Conservation (phyloP, 2,888 invertebrate species). For the Microctonus aethiopoides region DNA sequence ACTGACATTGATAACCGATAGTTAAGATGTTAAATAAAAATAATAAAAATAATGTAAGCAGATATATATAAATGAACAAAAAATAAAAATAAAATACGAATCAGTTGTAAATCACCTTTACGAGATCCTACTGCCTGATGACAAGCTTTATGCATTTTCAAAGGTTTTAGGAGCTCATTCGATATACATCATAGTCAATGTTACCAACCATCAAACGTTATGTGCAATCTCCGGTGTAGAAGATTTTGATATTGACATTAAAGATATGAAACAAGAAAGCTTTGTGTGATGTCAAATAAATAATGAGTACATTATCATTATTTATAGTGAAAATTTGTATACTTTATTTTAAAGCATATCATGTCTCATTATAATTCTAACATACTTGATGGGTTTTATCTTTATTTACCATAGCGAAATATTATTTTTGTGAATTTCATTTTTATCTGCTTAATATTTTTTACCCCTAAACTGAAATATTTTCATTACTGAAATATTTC, state of each 20-base stretch:
- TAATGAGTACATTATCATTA: not conserved
- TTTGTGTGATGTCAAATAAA: conserved; percentile 4
- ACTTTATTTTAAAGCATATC: not conserved
- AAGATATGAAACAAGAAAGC: not conserved
- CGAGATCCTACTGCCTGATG: not conserved
- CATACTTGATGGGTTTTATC: not conserved
- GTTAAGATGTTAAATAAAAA: not conserved
- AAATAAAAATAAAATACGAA: not conserved
- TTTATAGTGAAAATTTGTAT: not conserved
- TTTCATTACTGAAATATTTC: not conserved
- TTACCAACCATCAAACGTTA: conserved; percentile 27
- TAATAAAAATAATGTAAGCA: not conserved
- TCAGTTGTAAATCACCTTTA: conserved; percentile 7
- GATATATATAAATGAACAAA: not conserved
- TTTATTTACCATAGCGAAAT: not conserved
- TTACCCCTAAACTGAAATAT: not conserved
- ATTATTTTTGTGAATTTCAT: not conserved
- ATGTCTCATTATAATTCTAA: not conserved
- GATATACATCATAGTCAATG: not conserved
- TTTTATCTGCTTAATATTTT: not conserved
- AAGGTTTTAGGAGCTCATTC: not conserved
- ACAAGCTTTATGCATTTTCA: conserved; percentile 1
- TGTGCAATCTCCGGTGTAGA: conserved; percentile 17
- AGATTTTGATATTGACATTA: conserved; percentile 14
- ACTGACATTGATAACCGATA: not conserved